Base-by-base conservation (phyloP, 2,888 invertebrate species). In the Meteorus cinctellus region DNA sequence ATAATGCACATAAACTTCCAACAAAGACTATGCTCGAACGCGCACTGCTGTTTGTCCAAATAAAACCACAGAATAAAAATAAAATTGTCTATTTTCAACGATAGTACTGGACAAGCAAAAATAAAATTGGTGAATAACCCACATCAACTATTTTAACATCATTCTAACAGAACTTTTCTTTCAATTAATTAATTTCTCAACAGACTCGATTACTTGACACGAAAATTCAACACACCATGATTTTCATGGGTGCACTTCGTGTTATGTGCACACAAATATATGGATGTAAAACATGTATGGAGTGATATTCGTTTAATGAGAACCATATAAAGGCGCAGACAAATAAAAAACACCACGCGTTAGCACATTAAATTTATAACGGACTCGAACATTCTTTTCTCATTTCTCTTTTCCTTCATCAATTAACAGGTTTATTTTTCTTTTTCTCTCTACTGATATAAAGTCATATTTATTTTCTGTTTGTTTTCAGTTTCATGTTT, bases 281-380 rank as follows among this genome's bases (percentile, higher is more conserved):
- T 48, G 48, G 4, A n/a, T 48, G 6, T 48, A 48, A 48, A n/a
- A 48, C n/a, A 16, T 48, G 8, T 41, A 41, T 12, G 8, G 41
- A 41, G 41, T 41, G 12, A 41, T 41, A 41, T 41, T 41, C 41
- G 41, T 41, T 67, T 48, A 67, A 67, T 51, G 12, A 51, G 10
- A 4, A 51, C 27, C 14, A n/a, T 55, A 51, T 68, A 31, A 48
- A 48, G 51, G 31, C 8, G 31, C 29, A 55, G 51, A 68, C 29
- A 1, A 68, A 29, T 51, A 29, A 67, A 67, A 67, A 45, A 67
- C 16, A n/a, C 29, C 48, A 68, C 51, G 48, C 41, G 41, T 12
- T 41, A 34, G 51, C 29, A 51, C 31, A 48, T 48, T 48, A 48
- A n/a, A 68, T 31, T 51, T 51, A 45, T 68, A 68, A 55, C 55